Base-by-base conservation (phyloP, 2,888 invertebrate species). In the Beris morrisii region DNA sequence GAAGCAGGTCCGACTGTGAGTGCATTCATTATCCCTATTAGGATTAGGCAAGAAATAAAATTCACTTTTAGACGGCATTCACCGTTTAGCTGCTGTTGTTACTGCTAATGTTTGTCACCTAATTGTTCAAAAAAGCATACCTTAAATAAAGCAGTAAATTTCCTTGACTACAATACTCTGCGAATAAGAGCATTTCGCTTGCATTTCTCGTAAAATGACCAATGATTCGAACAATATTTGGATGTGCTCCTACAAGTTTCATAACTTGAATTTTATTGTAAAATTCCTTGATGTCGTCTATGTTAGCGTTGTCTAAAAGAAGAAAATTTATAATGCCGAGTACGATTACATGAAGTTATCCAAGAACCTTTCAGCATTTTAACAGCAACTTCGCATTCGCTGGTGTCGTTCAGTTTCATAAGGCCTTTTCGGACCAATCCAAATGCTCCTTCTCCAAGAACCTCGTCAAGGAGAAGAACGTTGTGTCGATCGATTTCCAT, bases 371-470 rank as follows among this genome's bases (percentile, higher is more conserved):
- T 22, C 22, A 22, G 22, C 22, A 22, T 22, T 22, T 22, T 22
- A 22, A 22, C 22, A 22, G 22, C 22, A 22, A 22, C 22, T 22
- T 2, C 22, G 22, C 22, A 22, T 22, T 22, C 22, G 22, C 22
- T 22, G 22, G 22, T 22, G 1, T 1, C 22, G 22, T 22, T 22
- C 22, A 22, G 22, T 22, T 22, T 22, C 3, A 22, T 1, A 22
- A 22, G 3, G 22, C 22, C 22, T 22, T 22, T 22, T 2, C 3
- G 3, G 22, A 95, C 94, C 52, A 92, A 83, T 0, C 95, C 95
- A 77, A 94, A 94, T 5, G 92, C 93, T 3, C 95, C 95, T 76
- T 91, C 89, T 0, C 95, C 94, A 57, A 94, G 80, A 3, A 89
- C 82, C 72, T 88, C 86, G 13, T 59, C 59, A 72, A 87, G 84